These are phyloP conservation scores for Periplaneta americana DNA, from an alignment of 1,140 invertebrate species.

Conservation along the genomic window DNA sequence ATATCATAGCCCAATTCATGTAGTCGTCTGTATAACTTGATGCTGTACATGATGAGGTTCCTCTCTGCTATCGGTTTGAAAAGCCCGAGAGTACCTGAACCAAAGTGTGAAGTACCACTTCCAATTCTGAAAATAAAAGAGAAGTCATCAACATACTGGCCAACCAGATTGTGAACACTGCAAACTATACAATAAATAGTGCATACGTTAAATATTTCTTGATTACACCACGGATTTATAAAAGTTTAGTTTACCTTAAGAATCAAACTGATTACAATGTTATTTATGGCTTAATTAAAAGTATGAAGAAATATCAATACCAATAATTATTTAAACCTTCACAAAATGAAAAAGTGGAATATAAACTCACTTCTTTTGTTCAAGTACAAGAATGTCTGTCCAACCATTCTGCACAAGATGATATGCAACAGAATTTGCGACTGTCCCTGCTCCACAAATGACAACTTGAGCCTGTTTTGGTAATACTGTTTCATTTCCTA, in stretches of 20 bases:
- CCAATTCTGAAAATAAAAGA: conserved; percentile 45
- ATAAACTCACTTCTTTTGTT: conserved; percentile 47
- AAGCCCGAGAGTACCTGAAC: conserved; percentile 56
- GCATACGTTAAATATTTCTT: no score
- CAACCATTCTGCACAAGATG: conserved; percentile 55
- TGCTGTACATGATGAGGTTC: conserved; percentile 53
- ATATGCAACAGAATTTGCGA: conserved; percentile 63
- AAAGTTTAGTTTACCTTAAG: no score
- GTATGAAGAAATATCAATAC: not conserved
- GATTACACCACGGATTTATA: no score
- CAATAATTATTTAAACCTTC: not conserved
- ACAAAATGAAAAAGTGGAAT: not conserved
- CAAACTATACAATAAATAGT: no score
- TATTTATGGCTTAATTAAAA: not conserved
- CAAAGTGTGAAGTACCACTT: conserved; percentile 60
- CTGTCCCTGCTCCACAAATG: conserved; percentile 58
- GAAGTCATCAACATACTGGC: no score
- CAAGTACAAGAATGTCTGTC: conserved; percentile 57
- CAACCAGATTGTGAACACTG: no score
- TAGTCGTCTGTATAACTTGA: conserved; percentile 54
- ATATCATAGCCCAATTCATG: conserved; percentile 56
- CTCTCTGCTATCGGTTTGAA: conserved; percentile 52
- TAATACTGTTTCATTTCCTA: conserved; percentile 16
- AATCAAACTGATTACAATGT: not conserved
- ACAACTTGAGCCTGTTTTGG: conserved; percentile 51